Conservation (phyloP, 2,888 invertebrate species). For the Caenorhabditis zanzibari region DNA sequence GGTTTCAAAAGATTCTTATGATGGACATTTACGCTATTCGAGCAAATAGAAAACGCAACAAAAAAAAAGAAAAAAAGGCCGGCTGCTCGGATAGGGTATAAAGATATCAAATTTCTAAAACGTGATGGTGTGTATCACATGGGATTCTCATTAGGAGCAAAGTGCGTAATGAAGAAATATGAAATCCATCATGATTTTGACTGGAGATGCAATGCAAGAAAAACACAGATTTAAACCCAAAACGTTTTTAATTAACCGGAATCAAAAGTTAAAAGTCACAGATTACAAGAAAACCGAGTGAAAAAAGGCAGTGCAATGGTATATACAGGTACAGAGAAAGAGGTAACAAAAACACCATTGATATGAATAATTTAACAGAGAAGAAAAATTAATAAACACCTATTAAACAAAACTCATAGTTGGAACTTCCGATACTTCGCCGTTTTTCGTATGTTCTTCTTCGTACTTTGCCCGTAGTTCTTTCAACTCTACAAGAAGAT, state of each 20-base stretch:
- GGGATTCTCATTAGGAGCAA: constrained; percentile 41
- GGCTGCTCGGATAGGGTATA: constrained; percentile 29
- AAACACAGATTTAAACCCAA: constrained; percentile 11
- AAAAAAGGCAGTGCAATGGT: background rate
- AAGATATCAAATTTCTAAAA: constrained; percentile 58
- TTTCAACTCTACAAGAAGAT: constrained; percentile 42
- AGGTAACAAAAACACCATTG: background rate
- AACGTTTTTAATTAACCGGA: constrained; percentile 10
- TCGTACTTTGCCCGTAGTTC: constrained; percentile 26
- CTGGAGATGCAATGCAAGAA: constrained; percentile 13
- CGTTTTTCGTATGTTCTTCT: background rate
- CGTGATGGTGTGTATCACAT: constrained; percentile 25
- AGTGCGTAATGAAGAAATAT: constrained; percentile 19
- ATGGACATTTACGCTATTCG: background rate
- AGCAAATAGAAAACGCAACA: constrained; percentile 15
- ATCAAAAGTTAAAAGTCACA: background rate
- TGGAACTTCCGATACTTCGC: background rate
- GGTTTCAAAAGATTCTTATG: too few species aligned
- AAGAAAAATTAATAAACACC: background rate
- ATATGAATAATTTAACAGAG: constrained; percentile 9
- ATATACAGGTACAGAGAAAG: constrained; percentile 22
- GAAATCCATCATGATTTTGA: constrained; percentile 45
- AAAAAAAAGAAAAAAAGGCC: constrained; percentile 12
- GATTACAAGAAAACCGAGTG: constrained; percentile 25
- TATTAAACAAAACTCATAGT: background rate